Percentiles rank a stretch among this genome's conserved stretches.
Conservation (phyloP, 2,797 vertebrate genomes). For the Dipus sagitta region DNA sequence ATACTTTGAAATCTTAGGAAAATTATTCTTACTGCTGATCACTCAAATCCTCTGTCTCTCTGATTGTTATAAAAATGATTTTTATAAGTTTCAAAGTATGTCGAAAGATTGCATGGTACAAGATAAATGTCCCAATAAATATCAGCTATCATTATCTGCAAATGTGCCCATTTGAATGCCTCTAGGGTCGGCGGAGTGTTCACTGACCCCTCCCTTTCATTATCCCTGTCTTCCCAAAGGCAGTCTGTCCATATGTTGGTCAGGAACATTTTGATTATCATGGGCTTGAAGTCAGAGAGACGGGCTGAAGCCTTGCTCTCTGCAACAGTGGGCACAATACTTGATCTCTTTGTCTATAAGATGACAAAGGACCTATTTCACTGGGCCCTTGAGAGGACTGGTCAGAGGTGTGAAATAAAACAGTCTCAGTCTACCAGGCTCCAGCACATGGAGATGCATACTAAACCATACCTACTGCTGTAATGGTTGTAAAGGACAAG, state of each 20-base stretch:
- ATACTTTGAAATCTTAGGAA: conserved; percentile 30
- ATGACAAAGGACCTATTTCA: not conserved
- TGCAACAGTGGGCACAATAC: conserved; percentile 25
- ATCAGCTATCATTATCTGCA: conserved; percentile 12
- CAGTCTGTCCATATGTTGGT: not conserved
- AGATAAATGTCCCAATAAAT: conserved; percentile 63
- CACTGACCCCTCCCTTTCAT: not conserved
- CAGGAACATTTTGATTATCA: not conserved
- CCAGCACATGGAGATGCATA: not conserved
- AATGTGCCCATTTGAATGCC: conserved; percentile 22
- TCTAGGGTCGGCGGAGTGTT: not conserved
- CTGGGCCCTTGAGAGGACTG: conserved; percentile 28
- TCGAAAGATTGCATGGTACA: conserved; percentile 30
- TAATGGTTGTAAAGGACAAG: not conserved
- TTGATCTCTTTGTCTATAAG: conserved; percentile 9
- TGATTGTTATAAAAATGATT: conserved; percentile 57
- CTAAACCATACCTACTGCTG: not conserved
- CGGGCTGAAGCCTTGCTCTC: conserved; percentile 48
- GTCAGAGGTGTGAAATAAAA: not conserved
- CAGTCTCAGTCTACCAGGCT: not conserved
- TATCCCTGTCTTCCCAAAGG: not conserved
- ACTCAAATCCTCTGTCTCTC: not conserved
- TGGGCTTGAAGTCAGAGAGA: conserved; percentile 23
- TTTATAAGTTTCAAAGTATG: conserved; percentile 42
- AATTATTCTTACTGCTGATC: conserved; percentile 44